A percentile compares a stretch with the other conserved stretches of the same genome.
Evolutionary conservation across 2,888 invertebrate species (phyloP).

Genomic region (Platycnemis pennipes): DNA sequence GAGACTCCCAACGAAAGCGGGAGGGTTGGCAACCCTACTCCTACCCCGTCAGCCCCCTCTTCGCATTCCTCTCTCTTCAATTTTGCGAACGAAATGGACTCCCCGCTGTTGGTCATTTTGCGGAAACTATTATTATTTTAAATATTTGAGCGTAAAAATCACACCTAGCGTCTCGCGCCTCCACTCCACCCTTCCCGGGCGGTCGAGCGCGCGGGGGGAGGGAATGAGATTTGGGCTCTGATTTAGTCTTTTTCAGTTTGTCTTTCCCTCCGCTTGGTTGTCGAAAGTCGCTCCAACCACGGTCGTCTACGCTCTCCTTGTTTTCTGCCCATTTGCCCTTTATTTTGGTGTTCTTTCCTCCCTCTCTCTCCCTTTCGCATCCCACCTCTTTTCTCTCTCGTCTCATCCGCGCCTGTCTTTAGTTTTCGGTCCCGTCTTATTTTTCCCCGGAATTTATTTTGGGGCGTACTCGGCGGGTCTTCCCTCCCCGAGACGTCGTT

Average conservation of each 20-base stretch:
- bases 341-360: neutral
- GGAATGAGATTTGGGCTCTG: neutral
- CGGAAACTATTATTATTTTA: constrained; percentile 37
- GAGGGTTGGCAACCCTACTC: too few species aligned
- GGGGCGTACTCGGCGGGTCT: constrained; percentile 39
- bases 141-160: constrained; percentile 64
- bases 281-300: constrained; percentile 25
- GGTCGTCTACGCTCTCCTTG: neutral
- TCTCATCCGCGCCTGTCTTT: constrained; percentile 24
- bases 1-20: too few species aligned
- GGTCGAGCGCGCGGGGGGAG: neutral
- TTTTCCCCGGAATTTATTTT: neutral
- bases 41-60: too few species aligned
- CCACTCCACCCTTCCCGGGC: neutral
- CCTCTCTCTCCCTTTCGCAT: neutral
- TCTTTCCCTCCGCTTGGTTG: neutral
- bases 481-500: neutral
- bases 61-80: neutral
- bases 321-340: constrained; percentile 50
- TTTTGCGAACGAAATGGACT: neutral
- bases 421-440: constrained; percentile 9
- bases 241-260: neutral
- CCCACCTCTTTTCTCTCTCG: neutral
- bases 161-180: constrained; percentile 35
- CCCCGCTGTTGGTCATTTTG: constrained; percentile 47